phyloP scores from a whole-genome alignment of 2,113 vertebrate genomes.

The Struthidea cinerea region DNA sequence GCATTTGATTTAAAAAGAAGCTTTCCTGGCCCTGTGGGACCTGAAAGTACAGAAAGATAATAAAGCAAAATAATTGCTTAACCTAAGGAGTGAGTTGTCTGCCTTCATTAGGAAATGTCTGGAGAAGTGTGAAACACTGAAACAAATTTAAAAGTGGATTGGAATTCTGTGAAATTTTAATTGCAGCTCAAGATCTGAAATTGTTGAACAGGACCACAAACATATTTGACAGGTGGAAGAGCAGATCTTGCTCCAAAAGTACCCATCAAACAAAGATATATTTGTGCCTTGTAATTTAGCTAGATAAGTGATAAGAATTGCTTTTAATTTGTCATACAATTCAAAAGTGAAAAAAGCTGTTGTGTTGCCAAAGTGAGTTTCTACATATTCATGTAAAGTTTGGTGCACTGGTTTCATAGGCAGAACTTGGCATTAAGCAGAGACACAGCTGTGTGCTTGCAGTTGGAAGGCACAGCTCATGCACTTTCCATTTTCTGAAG shows the following conservation, averaged over 20 bases:
- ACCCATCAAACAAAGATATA: background rate
- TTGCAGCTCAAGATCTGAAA: background rate
- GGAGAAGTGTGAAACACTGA: background rate
- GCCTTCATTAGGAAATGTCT: background rate
- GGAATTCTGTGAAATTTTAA: background rate
- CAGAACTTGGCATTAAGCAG: background rate
- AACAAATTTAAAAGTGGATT: background rate
- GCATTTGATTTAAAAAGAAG: background rate
- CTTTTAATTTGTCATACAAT: background rate
- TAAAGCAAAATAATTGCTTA: background rate
- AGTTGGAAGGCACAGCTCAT: background rate
- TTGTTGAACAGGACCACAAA: background rate
- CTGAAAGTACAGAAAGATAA: background rate
- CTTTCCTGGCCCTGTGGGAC: background rate
- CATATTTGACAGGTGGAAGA: background rate
- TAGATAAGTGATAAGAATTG: background rate
- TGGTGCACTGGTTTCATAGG: background rate
- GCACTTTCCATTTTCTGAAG: background rate
- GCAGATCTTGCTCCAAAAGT: background rate
- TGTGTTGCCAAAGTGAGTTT: background rate
- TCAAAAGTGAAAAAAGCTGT: background rate
- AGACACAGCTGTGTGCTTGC: background rate
- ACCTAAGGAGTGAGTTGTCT: background rate
- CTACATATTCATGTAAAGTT: background rate
- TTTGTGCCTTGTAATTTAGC: background rate